Evolutionary conservation across 92 coral and sea anemone species (phyloP), one percentile per base, ranked within the genome.

Genomic region (Parazoanthus atlanticus): DNA sequence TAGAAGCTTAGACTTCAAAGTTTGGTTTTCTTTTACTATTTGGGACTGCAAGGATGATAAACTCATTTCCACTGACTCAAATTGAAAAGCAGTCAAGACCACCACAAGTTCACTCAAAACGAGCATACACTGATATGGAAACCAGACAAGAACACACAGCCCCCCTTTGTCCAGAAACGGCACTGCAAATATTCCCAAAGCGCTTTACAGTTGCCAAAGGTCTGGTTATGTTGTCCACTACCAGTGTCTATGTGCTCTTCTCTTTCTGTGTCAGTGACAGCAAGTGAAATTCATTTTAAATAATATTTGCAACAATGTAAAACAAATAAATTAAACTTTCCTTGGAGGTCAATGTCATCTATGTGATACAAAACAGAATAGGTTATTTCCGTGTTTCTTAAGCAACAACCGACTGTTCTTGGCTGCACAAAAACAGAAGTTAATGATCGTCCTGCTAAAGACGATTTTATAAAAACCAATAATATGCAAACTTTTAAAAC

Each of bases 281-380:
- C 34, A 29, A 79, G 34, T 49, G 16, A 41, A 30, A 81, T 81
- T 29, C 33, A 56, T 56, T 58, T 81, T 81, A 81, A 81, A 81
- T 81, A 81, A 61, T 31, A 58, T 54, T 80, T 58, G 73, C 74
- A 52, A 80, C 85, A 58, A 34, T 80, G 73, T 81, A 81, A 36
- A 81, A 58, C 87, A 40, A 84, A 84, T 84, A 84, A 84, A 70
- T 82, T 84, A 84, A 43, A 32, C 49, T 71, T 52, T 84, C 66
- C 61, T 84, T 67, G 41, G 58, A 82, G 86, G 19, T 81, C 19
- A 81, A 58, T 26, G 52, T 38, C 46, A 11, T 76, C 21, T 19
- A 41, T n/a, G 26, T 64, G 86, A 28, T 66, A 82, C 86, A n/a
- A 82, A 82, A 64, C 33, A 33, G 56, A 58, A 80, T 36, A 36